These are phyloP conservation scores for Pedetes capensis DNA, from an alignment of 2,113 vertebrate genomes.

Conservation along the genomic window DNA sequence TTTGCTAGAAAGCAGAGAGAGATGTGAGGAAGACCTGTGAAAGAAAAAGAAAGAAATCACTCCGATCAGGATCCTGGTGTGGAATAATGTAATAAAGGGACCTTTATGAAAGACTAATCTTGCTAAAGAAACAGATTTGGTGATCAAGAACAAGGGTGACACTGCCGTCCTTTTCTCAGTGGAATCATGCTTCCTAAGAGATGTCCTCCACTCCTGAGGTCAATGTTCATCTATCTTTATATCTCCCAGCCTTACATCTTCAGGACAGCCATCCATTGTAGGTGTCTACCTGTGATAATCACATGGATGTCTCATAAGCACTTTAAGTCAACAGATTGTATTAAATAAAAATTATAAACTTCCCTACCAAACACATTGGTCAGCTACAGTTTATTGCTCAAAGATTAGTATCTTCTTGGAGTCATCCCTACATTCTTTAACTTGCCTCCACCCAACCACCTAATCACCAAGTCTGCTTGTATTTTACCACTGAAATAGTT, in stretches of 20 bases:
- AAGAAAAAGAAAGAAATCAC: background rate
- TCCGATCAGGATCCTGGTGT: background rate
- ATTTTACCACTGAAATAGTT: background rate
- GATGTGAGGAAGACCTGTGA: background rate
- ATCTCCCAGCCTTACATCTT: background rate
- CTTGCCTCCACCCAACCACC: background rate
- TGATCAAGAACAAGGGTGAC: background rate
- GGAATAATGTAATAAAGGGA: background rate
- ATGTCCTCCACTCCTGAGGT: background rate
- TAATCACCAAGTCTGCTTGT: background rate
- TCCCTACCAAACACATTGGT: background rate
- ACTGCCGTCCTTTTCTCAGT: background rate
- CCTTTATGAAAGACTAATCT: background rate
- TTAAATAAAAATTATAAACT: constrained; percentile 3
- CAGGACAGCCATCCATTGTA: background rate
- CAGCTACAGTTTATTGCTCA: background rate
- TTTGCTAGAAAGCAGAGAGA: background rate
- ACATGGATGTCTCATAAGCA: background rate
- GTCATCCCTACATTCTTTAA: background rate
- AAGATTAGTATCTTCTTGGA: background rate
- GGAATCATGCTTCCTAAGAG: background rate
- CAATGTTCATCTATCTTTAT: background rate
- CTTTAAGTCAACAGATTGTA: background rate
- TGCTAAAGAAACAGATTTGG: background rate
- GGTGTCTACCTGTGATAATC: background rate